Evolutionary conservation across 1,140 invertebrate species (phyloP).

Genomic region (Paraescarpia echinospica): DNA sequence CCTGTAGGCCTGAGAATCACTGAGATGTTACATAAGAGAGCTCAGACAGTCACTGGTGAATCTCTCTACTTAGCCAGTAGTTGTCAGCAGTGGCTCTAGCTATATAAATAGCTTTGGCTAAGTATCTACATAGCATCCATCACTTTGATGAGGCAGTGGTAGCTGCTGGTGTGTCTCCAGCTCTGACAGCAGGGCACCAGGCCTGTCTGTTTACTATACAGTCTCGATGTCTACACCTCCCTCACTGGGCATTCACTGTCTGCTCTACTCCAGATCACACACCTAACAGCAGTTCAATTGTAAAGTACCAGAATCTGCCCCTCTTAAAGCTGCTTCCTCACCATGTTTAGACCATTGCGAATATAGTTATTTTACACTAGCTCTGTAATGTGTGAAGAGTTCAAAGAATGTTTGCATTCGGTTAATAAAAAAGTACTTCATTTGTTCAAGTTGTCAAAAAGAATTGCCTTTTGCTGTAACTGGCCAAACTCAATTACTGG

Average conservation of each 20-base stretch:
- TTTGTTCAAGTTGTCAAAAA: too few species aligned
- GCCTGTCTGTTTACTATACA: not conserved
- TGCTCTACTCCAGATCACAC: not conserved
- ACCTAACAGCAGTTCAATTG: too few species aligned
- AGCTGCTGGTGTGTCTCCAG: not conserved
- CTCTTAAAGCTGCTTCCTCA: too few species aligned
- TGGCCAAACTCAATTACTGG: too few species aligned
- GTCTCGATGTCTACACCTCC: not conserved
- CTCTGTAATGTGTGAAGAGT: too few species aligned
- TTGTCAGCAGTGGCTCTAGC: not conserved
- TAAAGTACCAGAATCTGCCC: too few species aligned
- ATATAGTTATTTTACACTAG: too few species aligned
- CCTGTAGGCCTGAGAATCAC: not conserved
- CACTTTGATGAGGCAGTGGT: not conserved
- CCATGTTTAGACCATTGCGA: too few species aligned
- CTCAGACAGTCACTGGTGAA: not conserved
- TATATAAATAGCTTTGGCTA: not conserved
- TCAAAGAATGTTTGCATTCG: too few species aligned
- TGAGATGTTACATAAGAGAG: not conserved
- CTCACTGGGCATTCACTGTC: not conserved
- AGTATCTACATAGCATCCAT: slow-evolving; percentile 5
- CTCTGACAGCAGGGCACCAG: too few species aligned
- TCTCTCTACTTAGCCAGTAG: not conserved
- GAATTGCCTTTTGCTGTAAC: too few species aligned
- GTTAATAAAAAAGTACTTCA: too few species aligned